Base-by-base conservation (phyloP, 2,113 vertebrate genomes). In the Bubalus kerabau region DNA sequence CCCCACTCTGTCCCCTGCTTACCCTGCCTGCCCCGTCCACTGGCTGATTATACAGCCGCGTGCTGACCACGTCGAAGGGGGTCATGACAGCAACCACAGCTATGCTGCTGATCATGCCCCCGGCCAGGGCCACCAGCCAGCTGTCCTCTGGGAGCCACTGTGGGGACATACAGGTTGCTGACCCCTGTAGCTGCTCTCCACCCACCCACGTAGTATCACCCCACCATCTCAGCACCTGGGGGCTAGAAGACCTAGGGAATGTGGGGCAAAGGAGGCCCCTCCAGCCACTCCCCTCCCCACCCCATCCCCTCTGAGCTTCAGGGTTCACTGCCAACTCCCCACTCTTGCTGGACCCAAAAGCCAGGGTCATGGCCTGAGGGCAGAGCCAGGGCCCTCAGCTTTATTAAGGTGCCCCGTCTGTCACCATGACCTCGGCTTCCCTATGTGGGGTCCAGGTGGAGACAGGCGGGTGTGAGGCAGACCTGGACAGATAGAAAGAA, bases 11-110 rank as follows among this genome's bases (percentile, higher is more conserved):
- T 2, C 71, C 84, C 91, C 4, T 1, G 48, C 99, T 99, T 98
- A 99, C 99, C 98, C 95, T 98, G 85, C 98, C 99, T 3, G 98
- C 86, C 10, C 99, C 96, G 0, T 99, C 99, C 98, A 99, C 99
- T 0, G 99, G 99, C 98, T 99, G 99, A 98, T 99, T 99, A 99
- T 99, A 99, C 28, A 99, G 99, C 14, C 99, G 99, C 0, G 99
- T 99, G 97, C 99, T 99, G 97, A 99, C 98, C 98, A 99, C 99
- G 0, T 99, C 99, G 14, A 99, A 99, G 1, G 99, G 99, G 0
- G 99, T 99, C 99, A 99, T 99, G 4, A 99, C 99, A 48, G 99
- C 97, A 0, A 99, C 99, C 97, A 99, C 99, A 0, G 99, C 99
- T 1, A 99, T 97, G 0, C 99, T 99, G 91, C 99, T 99, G 94